Evolutionary conservation across 2,888 invertebrate genomes (phyloP).

Genomic region (Diadegma fenestrale): DNA sequence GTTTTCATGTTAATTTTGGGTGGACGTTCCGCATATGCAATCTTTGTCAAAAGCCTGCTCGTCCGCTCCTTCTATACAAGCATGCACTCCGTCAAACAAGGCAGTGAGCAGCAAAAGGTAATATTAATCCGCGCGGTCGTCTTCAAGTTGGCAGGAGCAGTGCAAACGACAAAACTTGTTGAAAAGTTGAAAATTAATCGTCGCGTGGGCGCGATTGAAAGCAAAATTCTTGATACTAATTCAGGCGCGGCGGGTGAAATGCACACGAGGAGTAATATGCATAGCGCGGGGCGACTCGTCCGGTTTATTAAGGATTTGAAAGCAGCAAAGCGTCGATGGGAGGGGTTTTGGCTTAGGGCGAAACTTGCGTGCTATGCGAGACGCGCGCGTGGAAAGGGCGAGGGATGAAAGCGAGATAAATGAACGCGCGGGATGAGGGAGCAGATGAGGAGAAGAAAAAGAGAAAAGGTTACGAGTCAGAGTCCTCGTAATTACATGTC

Average conservation of each 20-base stretch:
- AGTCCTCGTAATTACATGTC: conserved; percentile 59
- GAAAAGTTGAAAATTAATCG: background rate
- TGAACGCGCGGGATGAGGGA: conserved; percentile 16
- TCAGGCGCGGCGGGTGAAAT: background rate
- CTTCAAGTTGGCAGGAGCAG: too few species aligned
- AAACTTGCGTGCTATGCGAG: background rate
- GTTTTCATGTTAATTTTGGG: too few species aligned
- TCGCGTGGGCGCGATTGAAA: background rate
- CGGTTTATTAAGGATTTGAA: background rate
- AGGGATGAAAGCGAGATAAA: conserved; percentile 24
- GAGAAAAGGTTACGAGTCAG: conserved; percentile 31
- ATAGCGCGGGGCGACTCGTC: background rate
- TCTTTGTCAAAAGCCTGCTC: too few species aligned
- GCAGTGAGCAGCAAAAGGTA: too few species aligned
- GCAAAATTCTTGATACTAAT: conserved; percentile 2
- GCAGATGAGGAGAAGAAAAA: background rate
- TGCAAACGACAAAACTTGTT: background rate
- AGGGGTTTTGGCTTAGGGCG: background rate
- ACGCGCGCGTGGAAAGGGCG: background rate
- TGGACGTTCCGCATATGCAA: too few species aligned
- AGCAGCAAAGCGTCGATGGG: too few species aligned
- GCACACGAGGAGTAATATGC: background rate
- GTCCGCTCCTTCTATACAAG: too few species aligned
- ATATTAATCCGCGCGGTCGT: too few species aligned
- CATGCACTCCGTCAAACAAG: too few species aligned